Evolutionary conservation across 2,797 vertebrate genomes (phyloP).

Genomic region (Rhincodon typus): DNA sequence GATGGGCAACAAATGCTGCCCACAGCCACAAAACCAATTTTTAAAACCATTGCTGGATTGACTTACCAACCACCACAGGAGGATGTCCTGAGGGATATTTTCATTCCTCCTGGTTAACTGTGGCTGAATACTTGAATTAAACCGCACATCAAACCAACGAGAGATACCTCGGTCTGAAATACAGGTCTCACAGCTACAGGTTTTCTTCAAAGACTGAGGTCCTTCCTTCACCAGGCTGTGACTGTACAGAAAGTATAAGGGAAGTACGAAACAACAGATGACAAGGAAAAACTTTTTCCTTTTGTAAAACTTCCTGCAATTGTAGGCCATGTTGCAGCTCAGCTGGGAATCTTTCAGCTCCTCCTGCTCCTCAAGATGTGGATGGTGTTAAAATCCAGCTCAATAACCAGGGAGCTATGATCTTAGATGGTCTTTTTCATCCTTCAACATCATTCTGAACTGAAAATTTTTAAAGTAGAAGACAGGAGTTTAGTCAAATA

Average conservation of each 20-base stretch:
- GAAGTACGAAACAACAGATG: not conserved
- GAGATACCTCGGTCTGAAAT: slow-evolving; percentile 49
- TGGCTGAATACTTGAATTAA: slow-evolving; percentile 53
- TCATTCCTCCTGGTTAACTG: slow-evolving; percentile 48
- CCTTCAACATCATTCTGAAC: not conserved
- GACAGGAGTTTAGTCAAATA: not conserved
- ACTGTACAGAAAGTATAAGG: not conserved
- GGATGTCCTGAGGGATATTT: slow-evolving; percentile 46
- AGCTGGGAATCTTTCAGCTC: not conserved
- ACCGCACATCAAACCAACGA: slow-evolving; percentile 58
- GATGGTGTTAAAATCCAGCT: not conserved
- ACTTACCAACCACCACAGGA: slow-evolving; percentile 68
- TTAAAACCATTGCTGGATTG: not conserved
- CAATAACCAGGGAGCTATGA: not conserved
- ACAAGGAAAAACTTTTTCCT: not conserved
- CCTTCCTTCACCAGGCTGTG: not conserved
- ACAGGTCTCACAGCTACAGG: slow-evolving; percentile 54
- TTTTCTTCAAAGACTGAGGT: not conserved
- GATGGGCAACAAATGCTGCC: too few relatives aligned
- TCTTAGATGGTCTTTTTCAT: not conserved
- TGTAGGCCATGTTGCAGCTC: not conserved
- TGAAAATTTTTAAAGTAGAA: not conserved
- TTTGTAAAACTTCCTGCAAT: not conserved
- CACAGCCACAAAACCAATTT: not conserved
- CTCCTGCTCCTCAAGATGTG: not conserved